Conservation (phyloP, 2,888 invertebrate genomes). For the Xestoiulus laeticollis region DNA sequence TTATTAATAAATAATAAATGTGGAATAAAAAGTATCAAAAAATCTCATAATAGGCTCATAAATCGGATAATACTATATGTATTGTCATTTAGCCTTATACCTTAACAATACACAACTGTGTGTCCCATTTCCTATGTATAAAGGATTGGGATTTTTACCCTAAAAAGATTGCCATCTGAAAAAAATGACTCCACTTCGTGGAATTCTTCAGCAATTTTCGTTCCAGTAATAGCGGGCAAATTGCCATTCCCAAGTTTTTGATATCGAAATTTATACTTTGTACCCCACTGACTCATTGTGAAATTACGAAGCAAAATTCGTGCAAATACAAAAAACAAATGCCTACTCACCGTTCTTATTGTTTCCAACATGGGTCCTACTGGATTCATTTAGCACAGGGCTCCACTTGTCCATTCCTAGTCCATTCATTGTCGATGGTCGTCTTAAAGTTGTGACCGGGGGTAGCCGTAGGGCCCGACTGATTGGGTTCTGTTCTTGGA, state of each 20-base stretch:
- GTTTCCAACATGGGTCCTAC: not conserved
- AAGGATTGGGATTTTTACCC: too few species aligned
- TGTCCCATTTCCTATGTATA: too few species aligned
- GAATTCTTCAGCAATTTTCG: too few species aligned
- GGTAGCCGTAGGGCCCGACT: not conserved
- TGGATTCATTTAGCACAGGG: not conserved
- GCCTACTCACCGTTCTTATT: not conserved
- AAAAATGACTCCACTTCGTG: too few species aligned
- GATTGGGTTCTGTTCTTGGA: not conserved
- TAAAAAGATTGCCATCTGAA: too few species aligned
- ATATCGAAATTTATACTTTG: not conserved
- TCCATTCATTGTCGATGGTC: not conserved
- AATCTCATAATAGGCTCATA: too few species aligned
- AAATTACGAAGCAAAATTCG: not conserved
- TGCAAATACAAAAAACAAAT: not conserved
- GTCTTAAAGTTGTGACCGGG: not conserved
- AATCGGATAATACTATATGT: too few species aligned
- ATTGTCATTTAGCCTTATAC: too few species aligned
- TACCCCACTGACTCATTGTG: not conserved
- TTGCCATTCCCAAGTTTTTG: not conserved
- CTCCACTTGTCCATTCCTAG: conserved; percentile 1
- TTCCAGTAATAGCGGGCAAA: not conserved
- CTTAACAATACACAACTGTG: too few species aligned
- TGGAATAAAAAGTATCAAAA: too few species aligned
- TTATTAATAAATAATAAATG: too few species aligned